phyloP scores from a whole-genome alignment of 2,888 invertebrate genomes.

The Athalia cordata region DNA sequence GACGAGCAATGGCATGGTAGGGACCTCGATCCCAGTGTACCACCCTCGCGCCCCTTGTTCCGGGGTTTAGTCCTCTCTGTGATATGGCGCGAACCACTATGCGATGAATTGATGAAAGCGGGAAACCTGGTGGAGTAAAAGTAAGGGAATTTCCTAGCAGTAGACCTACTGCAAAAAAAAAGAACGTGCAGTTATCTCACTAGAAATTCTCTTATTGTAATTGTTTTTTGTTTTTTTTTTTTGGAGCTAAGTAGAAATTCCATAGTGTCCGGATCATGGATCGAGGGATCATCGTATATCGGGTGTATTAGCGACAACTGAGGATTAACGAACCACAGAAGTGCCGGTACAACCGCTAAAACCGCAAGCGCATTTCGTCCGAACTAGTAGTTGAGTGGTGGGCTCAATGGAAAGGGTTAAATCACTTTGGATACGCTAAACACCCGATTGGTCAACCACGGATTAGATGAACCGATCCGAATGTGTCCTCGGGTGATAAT shows the following conservation, averaged over 20 bases:
- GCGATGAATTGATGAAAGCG: conserved; percentile 46
- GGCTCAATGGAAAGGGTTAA: conserved; percentile 14
- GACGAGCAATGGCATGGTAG: conserved; percentile 11
- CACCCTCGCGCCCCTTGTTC: too few species aligned
- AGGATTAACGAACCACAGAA: conserved; percentile 25
- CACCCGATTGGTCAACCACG: not conserved
- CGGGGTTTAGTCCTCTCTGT: conserved; percentile 20
- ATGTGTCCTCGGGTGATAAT: not conserved
- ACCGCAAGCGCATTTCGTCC: conserved; percentile 26
- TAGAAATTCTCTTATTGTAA: too few species aligned
- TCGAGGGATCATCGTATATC: not conserved
- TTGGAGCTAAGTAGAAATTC: not conserved
- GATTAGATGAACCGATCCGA: conserved; percentile 4
- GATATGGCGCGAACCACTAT: conserved; percentile 46
- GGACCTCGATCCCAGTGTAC: too few species aligned
- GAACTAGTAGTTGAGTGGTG: not conserved
- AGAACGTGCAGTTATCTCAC: not conserved
- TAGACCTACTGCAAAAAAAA: not conserved
- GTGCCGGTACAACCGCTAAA: conserved; percentile 1
- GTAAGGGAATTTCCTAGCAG: not conserved
- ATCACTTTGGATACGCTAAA: not conserved
- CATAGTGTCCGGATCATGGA: not conserved
- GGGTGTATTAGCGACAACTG: conserved; percentile 2
- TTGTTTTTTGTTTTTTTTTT: too few species aligned
- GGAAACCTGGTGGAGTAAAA: conserved; percentile 11